Evolutionary conservation across 2,888 invertebrate species (phyloP).

Genomic region (Andrena bucephala): DNA sequence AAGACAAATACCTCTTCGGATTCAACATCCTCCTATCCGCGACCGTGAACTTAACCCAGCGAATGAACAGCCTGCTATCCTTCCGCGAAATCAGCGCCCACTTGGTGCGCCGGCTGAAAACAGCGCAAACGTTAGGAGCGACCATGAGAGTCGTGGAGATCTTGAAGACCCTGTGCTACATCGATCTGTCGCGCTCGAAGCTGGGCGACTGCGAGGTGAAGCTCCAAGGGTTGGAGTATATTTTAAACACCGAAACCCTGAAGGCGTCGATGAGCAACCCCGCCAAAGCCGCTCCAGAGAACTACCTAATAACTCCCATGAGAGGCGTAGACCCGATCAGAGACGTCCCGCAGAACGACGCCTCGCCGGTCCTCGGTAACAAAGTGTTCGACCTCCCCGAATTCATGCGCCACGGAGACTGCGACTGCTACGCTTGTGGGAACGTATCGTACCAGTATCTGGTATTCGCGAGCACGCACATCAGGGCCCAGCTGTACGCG

Average conservation of each 20-base stretch:
- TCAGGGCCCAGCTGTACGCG: slow-evolving; percentile 80
- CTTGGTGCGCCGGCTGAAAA: slow-evolving; percentile 71
- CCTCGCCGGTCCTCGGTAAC: slow-evolving; percentile 77
- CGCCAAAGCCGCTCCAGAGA: slow-evolving; percentile 11
- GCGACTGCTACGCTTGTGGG: slow-evolving; percentile 79
- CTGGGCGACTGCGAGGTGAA: slow-evolving; percentile 80
- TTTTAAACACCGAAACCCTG: slow-evolving; percentile 78
- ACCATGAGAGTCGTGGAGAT: slow-evolving; percentile 78
- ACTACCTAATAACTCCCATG: slow-evolving; percentile 35
- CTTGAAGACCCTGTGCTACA: slow-evolving; percentile 78
- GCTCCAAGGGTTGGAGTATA: slow-evolving; percentile 79
- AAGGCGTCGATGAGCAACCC: slow-evolving; percentile 65
- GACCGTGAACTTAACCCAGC: slow-evolving; percentile 65
- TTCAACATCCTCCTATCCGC: slow-evolving; percentile 67
- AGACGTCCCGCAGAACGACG: slow-evolving; percentile 65
- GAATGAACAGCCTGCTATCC: slow-evolving; percentile 78
- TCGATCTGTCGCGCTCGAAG: slow-evolving; percentile 77
- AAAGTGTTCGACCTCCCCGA: slow-evolving; percentile 74
- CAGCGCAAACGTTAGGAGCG: slow-evolving; percentile 76
- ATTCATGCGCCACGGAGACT: slow-evolving; percentile 76
- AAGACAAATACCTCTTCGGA: slow-evolving; percentile 64
- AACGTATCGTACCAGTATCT: slow-evolving; percentile 78
- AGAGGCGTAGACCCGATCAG: slow-evolving; percentile 60
- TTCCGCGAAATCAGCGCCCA: slow-evolving; percentile 78
- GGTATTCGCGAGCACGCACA: slow-evolving; percentile 74